These are phyloP conservation scores for Scaptomyza hsui DNA, from an alignment of 1,140 invertebrate genomes.

Conservation along the genomic window DNA sequence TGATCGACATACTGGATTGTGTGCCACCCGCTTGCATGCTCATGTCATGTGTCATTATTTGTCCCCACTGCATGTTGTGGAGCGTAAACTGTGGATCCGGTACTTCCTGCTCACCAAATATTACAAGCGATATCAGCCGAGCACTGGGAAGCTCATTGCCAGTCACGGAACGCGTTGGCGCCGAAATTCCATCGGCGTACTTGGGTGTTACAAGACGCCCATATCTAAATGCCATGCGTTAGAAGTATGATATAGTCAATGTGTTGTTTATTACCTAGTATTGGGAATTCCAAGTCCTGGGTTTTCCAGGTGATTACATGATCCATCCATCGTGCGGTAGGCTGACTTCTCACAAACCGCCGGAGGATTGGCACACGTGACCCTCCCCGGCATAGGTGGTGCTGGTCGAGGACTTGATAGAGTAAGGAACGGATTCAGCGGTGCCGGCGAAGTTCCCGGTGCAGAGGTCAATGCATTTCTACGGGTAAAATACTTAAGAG, in stretches of 20 bases:
- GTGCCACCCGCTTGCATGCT: slow-evolving; percentile 89
- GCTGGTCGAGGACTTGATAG: slow-evolving; percentile 16
- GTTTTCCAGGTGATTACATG: slow-evolving; percentile 92
- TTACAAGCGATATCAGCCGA: slow-evolving; percentile 88
- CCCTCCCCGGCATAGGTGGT: slow-evolving; percentile 58
- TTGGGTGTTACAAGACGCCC: slow-evolving; percentile 91
- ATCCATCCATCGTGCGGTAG: slow-evolving; percentile 92
- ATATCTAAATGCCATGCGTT: slow-evolving; percentile 84
- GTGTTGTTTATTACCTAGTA: slow-evolving; percentile 34
- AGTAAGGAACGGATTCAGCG: slow-evolving; percentile 58
- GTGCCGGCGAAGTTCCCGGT: slow-evolving; percentile 55
- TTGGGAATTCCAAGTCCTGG: slow-evolving; percentile 90
- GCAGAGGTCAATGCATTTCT: slow-evolving; percentile 58
- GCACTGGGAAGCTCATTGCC: slow-evolving; percentile 89
- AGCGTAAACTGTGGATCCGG: slow-evolving; percentile 90
- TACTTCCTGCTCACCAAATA: slow-evolving; percentile 88
- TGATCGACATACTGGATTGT: slow-evolving; percentile 88
- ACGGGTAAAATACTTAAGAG: no score
- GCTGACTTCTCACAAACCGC: slow-evolving; percentile 84
- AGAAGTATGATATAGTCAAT: not conserved
- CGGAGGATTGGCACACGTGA: slow-evolving; percentile 83
- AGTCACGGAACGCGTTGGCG: slow-evolving; percentile 86
- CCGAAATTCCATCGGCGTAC: slow-evolving; percentile 91
- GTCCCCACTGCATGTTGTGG: slow-evolving; percentile 93
- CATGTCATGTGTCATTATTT: slow-evolving; percentile 95